Percentiles rank a stretch among this genome's conserved stretches.
These are phyloP conservation scores for Pollimyrus isidori DNA, from an alignment of 2,113 vertebrate genomes.

Conservation along the genomic window DNA sequence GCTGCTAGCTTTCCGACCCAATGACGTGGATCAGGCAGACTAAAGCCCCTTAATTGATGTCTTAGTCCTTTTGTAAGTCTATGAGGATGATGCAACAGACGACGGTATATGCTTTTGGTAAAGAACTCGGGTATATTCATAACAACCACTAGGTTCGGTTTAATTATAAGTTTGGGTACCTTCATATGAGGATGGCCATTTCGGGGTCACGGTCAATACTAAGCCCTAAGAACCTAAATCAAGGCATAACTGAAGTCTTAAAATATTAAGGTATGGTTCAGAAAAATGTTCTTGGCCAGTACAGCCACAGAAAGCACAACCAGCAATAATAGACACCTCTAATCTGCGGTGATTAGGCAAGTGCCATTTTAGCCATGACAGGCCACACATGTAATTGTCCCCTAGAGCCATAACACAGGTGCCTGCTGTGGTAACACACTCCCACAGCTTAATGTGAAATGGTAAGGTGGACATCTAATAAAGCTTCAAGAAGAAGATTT, in stretches of 20 bases:
- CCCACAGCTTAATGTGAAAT: background rate
- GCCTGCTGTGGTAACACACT: background rate
- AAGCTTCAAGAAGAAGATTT: background rate
- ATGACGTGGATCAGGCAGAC: background rate
- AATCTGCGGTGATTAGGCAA: background rate
- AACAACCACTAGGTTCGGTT: background rate
- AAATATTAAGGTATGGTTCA: background rate
- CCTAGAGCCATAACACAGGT: background rate
- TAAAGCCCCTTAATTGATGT: background rate
- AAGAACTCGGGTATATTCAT: background rate
- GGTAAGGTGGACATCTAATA: background rate
- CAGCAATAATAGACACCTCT: background rate
- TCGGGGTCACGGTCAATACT: background rate
- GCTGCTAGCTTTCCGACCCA: background rate
- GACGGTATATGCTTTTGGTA: background rate
- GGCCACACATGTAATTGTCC: background rate
- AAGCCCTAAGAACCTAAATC: background rate
- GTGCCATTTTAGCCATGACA: background rate
- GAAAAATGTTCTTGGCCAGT: background rate
- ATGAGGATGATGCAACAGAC: background rate
- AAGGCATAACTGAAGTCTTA: background rate
- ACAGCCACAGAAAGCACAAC: background rate
- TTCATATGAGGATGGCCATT: background rate
- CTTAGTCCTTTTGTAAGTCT: background rate
- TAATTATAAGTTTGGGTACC: background rate